Evolutionary conservation across 2,888 invertebrate genomes (phyloP).

Genomic region (Enchytraeus crypticus): DNA sequence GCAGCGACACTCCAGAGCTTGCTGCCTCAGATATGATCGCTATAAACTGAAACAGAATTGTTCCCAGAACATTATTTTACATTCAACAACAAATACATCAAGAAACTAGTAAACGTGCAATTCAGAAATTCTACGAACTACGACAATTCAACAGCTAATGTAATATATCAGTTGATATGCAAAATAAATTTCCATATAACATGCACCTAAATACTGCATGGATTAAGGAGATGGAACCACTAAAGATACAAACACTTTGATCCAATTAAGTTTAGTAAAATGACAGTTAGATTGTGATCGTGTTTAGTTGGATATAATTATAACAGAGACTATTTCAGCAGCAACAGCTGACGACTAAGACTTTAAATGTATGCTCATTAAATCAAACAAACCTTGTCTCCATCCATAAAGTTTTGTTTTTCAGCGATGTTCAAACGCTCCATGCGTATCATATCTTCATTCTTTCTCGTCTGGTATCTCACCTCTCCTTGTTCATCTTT

Average conservation of each 20-base stretch:
- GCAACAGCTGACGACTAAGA: no score
- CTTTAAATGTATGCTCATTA: no score
- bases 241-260: no score
- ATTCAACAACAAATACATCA: conserved; percentile 6
- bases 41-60: conserved; percentile 64
- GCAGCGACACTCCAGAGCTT: conserved; percentile 74
- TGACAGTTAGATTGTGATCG: no score
- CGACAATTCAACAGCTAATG: not conserved
- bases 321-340: no score
- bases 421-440: conserved; percentile 90
- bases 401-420: conserved; percentile 85
- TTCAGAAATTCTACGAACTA: not conserved
- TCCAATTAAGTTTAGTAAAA: no score
- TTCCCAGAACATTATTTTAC: not conserved
- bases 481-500: conserved; percentile 78
- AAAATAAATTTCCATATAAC: no score
- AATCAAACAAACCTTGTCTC: conserved; percentile 68
- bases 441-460: conserved; percentile 88
- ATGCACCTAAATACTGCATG: no score
- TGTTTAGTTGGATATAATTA: no score
- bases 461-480: conserved; percentile 84
- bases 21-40: conserved; percentile 99
- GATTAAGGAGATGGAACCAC: no score
- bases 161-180: not conserved
- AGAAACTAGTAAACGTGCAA: no score